Evolutionary conservation across 2,797 vertebrate genomes (phyloP), one percentile per base, ranked within the genome.

Genomic region (Bovichtus diacanthus): DNA sequence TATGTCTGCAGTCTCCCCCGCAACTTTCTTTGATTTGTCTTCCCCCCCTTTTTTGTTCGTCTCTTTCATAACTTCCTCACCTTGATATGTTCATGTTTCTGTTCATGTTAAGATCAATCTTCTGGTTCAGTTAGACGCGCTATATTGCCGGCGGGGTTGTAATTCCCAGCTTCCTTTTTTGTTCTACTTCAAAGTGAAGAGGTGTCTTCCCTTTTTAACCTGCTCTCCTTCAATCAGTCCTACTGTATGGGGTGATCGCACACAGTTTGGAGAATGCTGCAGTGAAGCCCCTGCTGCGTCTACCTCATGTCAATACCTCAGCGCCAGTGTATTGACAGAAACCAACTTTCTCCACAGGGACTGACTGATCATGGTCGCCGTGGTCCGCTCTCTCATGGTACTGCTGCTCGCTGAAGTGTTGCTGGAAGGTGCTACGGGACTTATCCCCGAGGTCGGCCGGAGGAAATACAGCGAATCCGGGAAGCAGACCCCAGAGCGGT

Each of bases 291-390:
- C 76, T 53, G 75, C 71, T 74, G 81, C 55, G 70, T 84, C 81
- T 70, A 49, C 82, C 87, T 81, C 77, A 87, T 89, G 88, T 89
- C 90, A 86, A 85, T 88, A 84, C 84, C 77, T 69, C 78, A 81
- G 87, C 82, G 81, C 76, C 83, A 76, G 88, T 82, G 89, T 92
- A 88, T 83, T 95, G 91, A 94, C 91, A 79, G 49, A 81, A 69
- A 77, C 49, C 84, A 86, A 84, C 87, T 89, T 86, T 91, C 88
- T 93, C 88, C 86, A 43, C 94, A 95, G 93, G 90, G 94, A 95
- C 96, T 98, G 97, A 97, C 96, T 96, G 96, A 99, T 96, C 96
- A 99, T 99, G 98, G 97, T 98, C 95, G 97, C 96, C 93, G 97
- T 96, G 95, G 96, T 97, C 96, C 96, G 97, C 92, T 96, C 95